Evolutionary conservation across 2,797 vertebrate species (phyloP).

Genomic region (Hemibagrus guttatus): DNA sequence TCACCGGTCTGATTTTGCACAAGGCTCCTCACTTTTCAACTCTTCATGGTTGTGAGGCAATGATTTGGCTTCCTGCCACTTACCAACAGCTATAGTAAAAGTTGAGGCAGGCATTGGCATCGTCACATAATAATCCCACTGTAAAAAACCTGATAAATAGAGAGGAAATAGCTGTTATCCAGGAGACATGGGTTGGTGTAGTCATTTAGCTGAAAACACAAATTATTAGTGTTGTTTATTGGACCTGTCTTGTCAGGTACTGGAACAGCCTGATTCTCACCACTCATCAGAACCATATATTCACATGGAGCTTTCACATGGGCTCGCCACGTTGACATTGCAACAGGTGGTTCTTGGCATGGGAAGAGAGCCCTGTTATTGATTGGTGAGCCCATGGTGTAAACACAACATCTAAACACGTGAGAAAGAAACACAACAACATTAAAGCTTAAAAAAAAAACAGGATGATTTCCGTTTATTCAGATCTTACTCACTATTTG

Average conservation of each 20-base stretch:
- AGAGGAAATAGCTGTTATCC: conserved; percentile 27
- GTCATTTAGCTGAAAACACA: conserved; percentile 1
- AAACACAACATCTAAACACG: conserved; percentile 88
- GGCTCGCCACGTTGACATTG: conserved; percentile 98
- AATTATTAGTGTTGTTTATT: conserved; percentile 10
- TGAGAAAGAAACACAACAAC: neutral
- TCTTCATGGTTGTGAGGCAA: conserved; percentile 55
- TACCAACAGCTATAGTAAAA: conserved; percentile 90
- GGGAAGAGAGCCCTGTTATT: conserved; percentile 99
- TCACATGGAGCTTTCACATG: conserved; percentile 81
- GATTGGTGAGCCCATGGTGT: conserved; percentile 93
- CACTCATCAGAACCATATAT: conserved; percentile 92
- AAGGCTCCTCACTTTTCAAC: conserved; percentile 40
- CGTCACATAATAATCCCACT: conserved; percentile 92
- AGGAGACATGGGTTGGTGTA: neutral
- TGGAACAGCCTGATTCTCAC: conserved; percentile 84
- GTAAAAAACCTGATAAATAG: conserved; percentile 71
- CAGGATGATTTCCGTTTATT: neutral
- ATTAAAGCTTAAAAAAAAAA: conserved; percentile 8
- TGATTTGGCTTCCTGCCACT: conserved; percentile 81
- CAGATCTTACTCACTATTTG: neutral
- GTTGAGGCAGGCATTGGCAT: conserved; percentile 98
- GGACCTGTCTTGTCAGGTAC: conserved; percentile 68
- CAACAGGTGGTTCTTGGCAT: conserved; percentile 94
- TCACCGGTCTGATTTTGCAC: conserved; percentile 5